phyloP scores from a whole-genome alignment of 2,797 vertebrate genomes.

The Helicolenus hilgendorfi region DNA sequence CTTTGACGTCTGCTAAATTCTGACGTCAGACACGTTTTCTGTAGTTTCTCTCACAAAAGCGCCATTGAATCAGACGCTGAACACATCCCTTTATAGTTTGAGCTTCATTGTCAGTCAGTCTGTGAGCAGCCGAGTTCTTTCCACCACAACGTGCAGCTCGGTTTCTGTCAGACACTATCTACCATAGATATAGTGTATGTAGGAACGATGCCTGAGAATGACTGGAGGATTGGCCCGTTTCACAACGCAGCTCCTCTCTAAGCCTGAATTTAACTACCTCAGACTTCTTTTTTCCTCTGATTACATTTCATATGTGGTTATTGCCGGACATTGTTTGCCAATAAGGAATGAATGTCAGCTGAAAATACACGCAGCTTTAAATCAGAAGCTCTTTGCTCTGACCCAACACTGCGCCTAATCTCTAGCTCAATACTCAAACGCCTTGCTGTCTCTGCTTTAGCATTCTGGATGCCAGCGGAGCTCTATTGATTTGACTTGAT shows the following conservation, averaged over 20 bases:
- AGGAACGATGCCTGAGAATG: background rate
- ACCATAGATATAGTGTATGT: background rate
- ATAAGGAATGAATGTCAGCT: background rate
- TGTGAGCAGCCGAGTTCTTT: background rate
- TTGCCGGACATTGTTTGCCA: background rate
- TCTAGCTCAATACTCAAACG: slow-evolving; percentile 7
- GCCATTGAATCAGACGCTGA: background rate
- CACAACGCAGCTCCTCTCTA: background rate
- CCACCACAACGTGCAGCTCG: background rate
- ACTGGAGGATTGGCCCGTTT: background rate
- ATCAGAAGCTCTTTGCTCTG: slow-evolving; percentile 4
- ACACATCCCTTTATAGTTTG: slow-evolving; percentile 23
- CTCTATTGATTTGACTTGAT: slow-evolving; percentile 79
- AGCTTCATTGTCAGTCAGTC: slow-evolving; percentile 26
- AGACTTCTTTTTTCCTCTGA: background rate
- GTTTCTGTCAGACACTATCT: background rate
- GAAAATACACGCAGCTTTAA: slow-evolving; percentile 13
- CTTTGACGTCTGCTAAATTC: slow-evolving; percentile 1
- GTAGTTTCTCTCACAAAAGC: slow-evolving; percentile 24
- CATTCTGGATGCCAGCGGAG: slow-evolving; percentile 51
- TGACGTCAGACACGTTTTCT: slow-evolving; percentile 37
- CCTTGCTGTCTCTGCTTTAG: slow-evolving; percentile 27
- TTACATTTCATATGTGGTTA: background rate
- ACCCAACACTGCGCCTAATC: background rate
- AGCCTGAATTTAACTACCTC: background rate